Evolutionary conservation across 2,888 invertebrate genomes (phyloP).

Genomic region (Camponotus fellah): DNA sequence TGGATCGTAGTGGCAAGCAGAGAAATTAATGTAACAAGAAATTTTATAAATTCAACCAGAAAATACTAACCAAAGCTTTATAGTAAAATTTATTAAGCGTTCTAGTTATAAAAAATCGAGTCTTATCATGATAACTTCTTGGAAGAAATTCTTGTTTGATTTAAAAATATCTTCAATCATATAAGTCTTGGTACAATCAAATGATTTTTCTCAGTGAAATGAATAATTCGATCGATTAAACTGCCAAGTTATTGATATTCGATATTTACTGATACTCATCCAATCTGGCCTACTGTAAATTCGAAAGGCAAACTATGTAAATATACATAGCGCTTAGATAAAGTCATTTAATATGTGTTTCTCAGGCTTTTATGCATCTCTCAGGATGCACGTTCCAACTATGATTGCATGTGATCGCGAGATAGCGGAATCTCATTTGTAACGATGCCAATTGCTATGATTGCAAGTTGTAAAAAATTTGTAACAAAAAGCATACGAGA

Average conservation of each 20-base stretch:
- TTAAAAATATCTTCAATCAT: too few species aligned
- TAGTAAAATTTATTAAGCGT: too few species aligned
- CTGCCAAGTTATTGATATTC: not conserved
- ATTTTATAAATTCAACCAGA: too few species aligned
- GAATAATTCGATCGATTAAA: not conserved
- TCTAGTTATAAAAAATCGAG: too few species aligned
- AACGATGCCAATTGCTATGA: conserved; percentile 47
- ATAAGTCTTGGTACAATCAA: too few species aligned
- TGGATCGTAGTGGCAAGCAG: too few species aligned
- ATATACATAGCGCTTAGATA: not conserved
- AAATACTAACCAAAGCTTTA: too few species aligned
- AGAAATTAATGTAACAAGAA: too few species aligned
- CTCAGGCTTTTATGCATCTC: conserved; percentile 33
- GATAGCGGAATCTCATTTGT: conserved; percentile 44
- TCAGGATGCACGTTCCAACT: conserved; percentile 12
- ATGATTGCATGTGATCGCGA: conserved; percentile 32
- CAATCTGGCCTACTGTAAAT: not conserved
- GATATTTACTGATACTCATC: not conserved
- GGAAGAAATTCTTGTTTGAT: too few species aligned
- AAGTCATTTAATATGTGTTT: conserved; percentile 35
- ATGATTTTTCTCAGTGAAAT: not conserved
- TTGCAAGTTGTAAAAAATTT: conserved; percentile 33
- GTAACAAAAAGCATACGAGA: conserved; percentile 5
- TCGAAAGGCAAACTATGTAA: not conserved
- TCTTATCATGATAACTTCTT: too few species aligned